A percentile compares a stretch with the other conserved stretches of the same genome.
Evolutionary conservation across 2,797 vertebrate genomes (phyloP).

Genomic region (Falco peregrinus): DNA sequence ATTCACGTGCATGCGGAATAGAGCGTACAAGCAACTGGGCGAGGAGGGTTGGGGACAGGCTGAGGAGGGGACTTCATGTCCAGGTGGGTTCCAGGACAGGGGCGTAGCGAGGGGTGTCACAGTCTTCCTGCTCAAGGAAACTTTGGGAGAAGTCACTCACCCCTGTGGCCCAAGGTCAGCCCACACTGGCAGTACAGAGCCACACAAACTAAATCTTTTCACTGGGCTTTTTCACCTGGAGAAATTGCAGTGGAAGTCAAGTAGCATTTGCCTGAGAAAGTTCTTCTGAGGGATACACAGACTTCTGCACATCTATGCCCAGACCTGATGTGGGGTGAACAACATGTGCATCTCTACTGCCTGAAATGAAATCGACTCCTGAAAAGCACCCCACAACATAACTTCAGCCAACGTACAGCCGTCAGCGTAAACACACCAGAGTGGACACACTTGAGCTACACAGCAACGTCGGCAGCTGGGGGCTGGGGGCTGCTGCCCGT

Average conservation of each 20-base stretch:
- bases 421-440: neutral
- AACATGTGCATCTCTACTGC: rapidly evolving
- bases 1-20: neutral
- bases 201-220: neutral
- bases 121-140: neutral
- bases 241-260: neutral
- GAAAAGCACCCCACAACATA: neutral
- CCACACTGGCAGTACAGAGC: neutral
- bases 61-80: neutral
- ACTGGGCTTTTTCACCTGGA: neutral
- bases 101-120: neutral
- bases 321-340: rapidly evolving
- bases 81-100: neutral
- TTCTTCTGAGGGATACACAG: rapidly evolving
- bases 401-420: neutral
- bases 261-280: too few species aligned
- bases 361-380: neutral
- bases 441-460: neutral
- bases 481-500: neutral
- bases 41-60: neutral
- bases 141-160: neutral
- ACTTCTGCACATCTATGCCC: rapidly evolving
- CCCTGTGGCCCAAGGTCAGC: neutral
- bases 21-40: neutral
- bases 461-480: neutral